These are phyloP conservation scores for Apostichopus japonicus DNA, from an alignment of 35 echinoderm and acorn worm genomes.

Conservation along the genomic window DNA sequence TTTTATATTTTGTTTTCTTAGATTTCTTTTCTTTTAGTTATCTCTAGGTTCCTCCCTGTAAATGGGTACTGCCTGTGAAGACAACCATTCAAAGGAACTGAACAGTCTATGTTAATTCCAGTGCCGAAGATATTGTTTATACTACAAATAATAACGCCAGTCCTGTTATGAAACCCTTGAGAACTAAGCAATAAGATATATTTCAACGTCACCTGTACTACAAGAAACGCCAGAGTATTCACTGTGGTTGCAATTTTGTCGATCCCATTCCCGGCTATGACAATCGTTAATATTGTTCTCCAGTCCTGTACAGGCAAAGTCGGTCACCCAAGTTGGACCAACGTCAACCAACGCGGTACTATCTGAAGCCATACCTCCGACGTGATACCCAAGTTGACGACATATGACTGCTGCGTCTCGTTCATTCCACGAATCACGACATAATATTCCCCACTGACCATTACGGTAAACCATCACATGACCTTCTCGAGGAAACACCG, in stretches of 20 bases:
- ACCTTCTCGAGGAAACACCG: neutral
- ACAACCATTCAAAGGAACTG: no score
- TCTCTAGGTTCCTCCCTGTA: no score
- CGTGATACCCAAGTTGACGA: neutral
- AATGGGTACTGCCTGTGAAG: no score
- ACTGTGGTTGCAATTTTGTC: slow-evolving; percentile 12
- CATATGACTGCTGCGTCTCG: slow-evolving; percentile 41
- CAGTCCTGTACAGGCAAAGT: slow-evolving; percentile 33
- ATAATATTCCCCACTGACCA: neutral
- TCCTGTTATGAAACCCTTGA: no score
- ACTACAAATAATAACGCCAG: no score
- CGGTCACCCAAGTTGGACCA: slow-evolving; percentile 40
- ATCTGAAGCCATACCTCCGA: neutral
- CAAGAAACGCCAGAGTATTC: slow-evolving; percentile 9
- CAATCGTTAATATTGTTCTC: slow-evolving; percentile 31
- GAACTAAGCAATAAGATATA: no score
- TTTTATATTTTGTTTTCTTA: no score
- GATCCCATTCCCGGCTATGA: neutral
- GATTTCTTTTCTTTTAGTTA: no score
- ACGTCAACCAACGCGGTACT: neutral
- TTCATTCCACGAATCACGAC: slow-evolving; percentile 21
- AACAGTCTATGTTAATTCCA: no score
- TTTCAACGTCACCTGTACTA: neutral
- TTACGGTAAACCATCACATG: neutral
- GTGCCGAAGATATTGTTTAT: no score